A percentile compares a stretch with the other conserved stretches of the same genome.
phyloP scores from a whole-genome alignment of 1,140 invertebrate genomes.

The Holcopasites calliopsidis region DNA sequence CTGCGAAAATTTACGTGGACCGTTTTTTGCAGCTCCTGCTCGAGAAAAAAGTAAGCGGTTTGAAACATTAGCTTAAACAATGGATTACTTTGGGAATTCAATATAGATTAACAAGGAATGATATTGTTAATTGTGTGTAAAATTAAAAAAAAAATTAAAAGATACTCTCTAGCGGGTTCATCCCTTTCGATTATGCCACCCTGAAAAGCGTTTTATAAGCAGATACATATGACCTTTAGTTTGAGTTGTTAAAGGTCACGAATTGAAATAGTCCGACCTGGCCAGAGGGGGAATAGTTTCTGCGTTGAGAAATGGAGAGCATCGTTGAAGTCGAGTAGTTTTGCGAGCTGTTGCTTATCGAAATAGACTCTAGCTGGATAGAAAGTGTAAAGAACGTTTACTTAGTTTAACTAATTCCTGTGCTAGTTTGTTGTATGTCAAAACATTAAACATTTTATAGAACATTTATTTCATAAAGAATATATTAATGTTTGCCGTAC shows the following conservation, averaged over 20 bases:
- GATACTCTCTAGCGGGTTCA: slow-evolving; percentile 21
- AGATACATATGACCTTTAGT: slow-evolving; percentile 66
- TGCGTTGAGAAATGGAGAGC: not conserved
- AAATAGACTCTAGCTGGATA: not conserved
- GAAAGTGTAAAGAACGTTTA: not conserved
- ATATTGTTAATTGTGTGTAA: no score
- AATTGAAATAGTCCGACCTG: slow-evolving; percentile 54
- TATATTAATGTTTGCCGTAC: no score
- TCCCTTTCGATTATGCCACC: slow-evolving; percentile 58
- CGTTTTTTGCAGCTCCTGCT: not conserved
- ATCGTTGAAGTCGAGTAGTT: not conserved
- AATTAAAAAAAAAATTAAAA: no score
- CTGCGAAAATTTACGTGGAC: not conserved
- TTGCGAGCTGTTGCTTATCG: not conserved
- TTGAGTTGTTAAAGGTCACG: slow-evolving; percentile 63
- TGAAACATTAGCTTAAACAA: no score
- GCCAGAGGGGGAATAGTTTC: slow-evolving; percentile 1
- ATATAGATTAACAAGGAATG: no score
- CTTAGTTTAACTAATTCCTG: no score
- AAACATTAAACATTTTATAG: no score
- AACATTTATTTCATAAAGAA: no score
- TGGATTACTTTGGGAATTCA: no score
- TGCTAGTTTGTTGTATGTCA: no score
- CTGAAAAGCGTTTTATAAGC: slow-evolving; percentile 57
- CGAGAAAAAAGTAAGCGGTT: no score